Base-by-base conservation (phyloP, 2,797 vertebrate species). In the Borostomias antarcticus region DNA sequence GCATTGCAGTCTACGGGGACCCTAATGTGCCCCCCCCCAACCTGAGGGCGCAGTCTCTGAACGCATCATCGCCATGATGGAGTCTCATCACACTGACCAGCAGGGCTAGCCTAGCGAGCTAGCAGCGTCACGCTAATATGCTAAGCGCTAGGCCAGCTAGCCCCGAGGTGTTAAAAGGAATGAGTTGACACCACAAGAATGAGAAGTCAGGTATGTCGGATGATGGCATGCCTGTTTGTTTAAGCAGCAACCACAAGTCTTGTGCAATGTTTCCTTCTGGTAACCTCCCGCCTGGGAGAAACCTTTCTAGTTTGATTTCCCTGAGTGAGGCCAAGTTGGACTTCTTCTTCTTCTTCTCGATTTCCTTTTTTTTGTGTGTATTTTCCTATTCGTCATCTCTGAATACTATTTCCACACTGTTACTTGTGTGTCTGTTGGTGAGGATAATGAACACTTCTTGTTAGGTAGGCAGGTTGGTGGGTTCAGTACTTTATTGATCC, bases 151-250 rank as follows among this genome's bases (percentile, higher is more conserved):
- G 64, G 57, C 66, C 59, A 75, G 74, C 69, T 59, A 76, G 61
- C 73, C 17, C 64, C 48, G 61, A 26, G 9, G 68, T 78, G 77
- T 79, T 64, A 70, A 74, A 69, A 67, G 62, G 65, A 75, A 77
- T 75, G 72, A 79, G 65, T 76, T 68, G 74, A 80, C 75, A 56
- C 53, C 50, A 30, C 64, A 56, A 60, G 70, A 66, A 40, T 66
- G 69, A 48, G 61, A 79, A 79, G 82, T 86, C 80, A 82, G 77
- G 85, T 52, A 11, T 82, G 76, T 64, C 28, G 45, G 70, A 21
- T 35, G 57, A 35, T 4, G 11, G 32, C 17, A 54, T 64, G 54
- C 70, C 64, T 84, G 80, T 87, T 84, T 81, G 67, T 76, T 76
- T 70, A 58, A 66, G 78, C 62, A 59, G 71, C 62, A 73, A 47